phyloP scores from a whole-genome alignment of 2,113 vertebrate genomes.

The Cinclus cinclus region DNA sequence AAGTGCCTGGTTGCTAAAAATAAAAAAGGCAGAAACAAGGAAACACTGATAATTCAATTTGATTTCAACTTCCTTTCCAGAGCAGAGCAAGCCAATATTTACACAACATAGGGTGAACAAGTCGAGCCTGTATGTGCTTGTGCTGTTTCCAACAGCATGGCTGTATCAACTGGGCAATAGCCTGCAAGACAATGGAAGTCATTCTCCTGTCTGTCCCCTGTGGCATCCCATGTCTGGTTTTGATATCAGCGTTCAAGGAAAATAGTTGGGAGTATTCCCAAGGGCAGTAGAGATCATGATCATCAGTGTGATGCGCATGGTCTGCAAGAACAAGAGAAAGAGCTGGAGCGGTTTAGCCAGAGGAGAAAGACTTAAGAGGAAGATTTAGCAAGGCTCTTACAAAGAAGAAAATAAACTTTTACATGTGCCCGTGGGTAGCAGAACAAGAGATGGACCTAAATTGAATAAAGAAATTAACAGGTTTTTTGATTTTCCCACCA shows the following conservation, averaged over 20 bases:
- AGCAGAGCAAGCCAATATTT: not conserved
- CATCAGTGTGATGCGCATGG: fast-evolving
- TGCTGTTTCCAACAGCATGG: not conserved
- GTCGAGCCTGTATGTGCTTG: fast-evolving
- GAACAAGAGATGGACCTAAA: not conserved
- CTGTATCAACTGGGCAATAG: not conserved
- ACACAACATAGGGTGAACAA: not conserved
- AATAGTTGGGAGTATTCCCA: not conserved
- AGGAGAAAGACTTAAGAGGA: not conserved
- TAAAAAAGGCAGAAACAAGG: not conserved
- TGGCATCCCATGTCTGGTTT: not conserved
- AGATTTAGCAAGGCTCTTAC: not conserved
- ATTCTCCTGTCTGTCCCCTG: not conserved
- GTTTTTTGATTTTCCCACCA: not conserved
- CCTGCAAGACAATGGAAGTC: not conserved
- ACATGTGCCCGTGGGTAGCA: fast-evolving
- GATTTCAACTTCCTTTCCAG: constrained; percentile 11
- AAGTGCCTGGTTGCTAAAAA: not conserved
- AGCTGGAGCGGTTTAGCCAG: not conserved
- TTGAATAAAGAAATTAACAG: not conserved
- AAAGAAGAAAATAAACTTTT: not conserved
- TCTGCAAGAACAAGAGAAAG: not conserved
- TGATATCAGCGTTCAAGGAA: not conserved
- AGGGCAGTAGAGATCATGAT: too few species aligned
- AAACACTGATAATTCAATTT: not conserved